Conservation (phyloP, 1,140 invertebrate genomes). For the Cydia strobilella region DNA sequence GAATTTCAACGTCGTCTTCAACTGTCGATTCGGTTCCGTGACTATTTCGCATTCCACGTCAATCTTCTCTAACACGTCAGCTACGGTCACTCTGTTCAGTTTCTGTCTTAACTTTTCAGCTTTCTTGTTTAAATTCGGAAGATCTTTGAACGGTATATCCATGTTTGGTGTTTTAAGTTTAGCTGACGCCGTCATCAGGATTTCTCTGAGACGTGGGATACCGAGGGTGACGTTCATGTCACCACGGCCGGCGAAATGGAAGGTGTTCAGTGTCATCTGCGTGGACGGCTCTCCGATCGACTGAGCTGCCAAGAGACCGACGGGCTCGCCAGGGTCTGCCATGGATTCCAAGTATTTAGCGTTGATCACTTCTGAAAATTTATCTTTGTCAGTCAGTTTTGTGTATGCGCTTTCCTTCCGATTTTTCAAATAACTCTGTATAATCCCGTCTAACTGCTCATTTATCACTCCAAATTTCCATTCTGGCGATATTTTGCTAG, state of each 20-base stretch:
- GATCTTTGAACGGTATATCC: constrained; percentile 91
- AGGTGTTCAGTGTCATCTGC: constrained; percentile 99
- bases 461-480: constrained; percentile 89
- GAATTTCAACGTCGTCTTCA: constrained; percentile 83
- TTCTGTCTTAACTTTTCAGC: constrained; percentile 85
- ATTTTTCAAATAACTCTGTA: constrained; percentile 84
- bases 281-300: constrained; percentile 99
- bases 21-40: constrained; percentile 77
- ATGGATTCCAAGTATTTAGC: constrained; percentile 89
- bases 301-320: constrained; percentile 96
- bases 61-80: constrained; percentile 89
- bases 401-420: constrained; percentile 55
- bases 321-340: constrained; percentile 95
- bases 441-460: constrained; percentile 87
- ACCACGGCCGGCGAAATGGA: constrained; percentile 99
- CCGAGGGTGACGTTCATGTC: constrained; percentile 99
- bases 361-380: constrained; percentile 87
- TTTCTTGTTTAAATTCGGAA: constrained; percentile 81
- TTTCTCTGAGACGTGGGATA: constrained; percentile 97
- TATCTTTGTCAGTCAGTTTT: constrained; percentile 71
- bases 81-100: constrained; percentile 88
- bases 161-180: constrained; percentile 97
- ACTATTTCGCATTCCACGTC: constrained; percentile 84
- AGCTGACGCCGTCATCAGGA: constrained; percentile 96
- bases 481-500: constrained; percentile 85